phyloP scores from a whole-genome alignment of 2,113 vertebrate species.

The Brienomyrus longianalis region DNA sequence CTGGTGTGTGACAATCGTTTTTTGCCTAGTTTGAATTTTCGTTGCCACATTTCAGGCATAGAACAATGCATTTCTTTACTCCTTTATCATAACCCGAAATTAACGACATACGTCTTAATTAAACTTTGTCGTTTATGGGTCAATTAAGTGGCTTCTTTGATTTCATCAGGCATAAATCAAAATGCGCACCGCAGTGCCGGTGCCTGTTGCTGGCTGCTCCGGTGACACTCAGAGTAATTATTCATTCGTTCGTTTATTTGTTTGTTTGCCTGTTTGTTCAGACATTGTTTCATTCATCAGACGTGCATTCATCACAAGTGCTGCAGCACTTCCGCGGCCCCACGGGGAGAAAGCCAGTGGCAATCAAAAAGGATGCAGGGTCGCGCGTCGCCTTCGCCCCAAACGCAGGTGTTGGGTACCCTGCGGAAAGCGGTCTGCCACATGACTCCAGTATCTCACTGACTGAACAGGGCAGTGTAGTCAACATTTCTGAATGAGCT shows the following conservation, averaged over 20 bases:
- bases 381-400: neutral
- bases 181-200: neutral
- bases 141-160: conserved; percentile 36
- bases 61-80: neutral
- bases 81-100: conserved; percentile 20
- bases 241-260: neutral
- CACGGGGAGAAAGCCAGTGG: neutral
- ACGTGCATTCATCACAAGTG: neutral
- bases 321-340: neutral
- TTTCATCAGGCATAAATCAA: conserved; percentile 27
- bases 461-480: conserved; percentile 22
- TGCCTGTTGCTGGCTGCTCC: neutral
- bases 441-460: conserved; percentile 14
- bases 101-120: conserved; percentile 36
- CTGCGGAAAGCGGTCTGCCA: conserved; percentile 16
- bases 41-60: neutral
- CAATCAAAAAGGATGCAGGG: neutral
- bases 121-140: conserved; percentile 26
- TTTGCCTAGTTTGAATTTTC: neutral
- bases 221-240: conserved; percentile 3
- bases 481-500: conserved; percentile 13
- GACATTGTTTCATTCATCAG: neutral
- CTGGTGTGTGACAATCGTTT: neutral
- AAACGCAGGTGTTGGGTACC: conserved; percentile 13
- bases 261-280: neutral